These are phyloP conservation scores for Nanorana parkeri DNA, from an alignment of 2,113 vertebrate genomes.

Conservation along the genomic window DNA sequence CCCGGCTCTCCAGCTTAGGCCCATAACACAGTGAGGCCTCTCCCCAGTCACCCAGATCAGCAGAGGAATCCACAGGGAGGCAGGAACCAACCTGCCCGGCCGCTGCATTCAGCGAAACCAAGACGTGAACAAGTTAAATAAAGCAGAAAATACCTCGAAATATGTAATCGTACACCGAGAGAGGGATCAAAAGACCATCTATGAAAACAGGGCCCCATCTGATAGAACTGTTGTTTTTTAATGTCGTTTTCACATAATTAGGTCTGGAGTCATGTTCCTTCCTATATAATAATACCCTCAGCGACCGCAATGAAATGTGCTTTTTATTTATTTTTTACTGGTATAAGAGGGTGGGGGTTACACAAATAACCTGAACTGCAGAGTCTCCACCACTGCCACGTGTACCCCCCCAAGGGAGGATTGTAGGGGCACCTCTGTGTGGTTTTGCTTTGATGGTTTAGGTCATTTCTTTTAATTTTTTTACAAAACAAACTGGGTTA, in stretches of 20 bases:
- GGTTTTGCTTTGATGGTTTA: too few relatives aligned
- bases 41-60: background rate
- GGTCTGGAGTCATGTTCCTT: constrained; percentile 5
- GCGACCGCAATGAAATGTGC: background rate
- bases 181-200: constrained; percentile 43
- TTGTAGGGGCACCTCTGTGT: too few relatives aligned
- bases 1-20: background rate
- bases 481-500: too few relatives aligned
- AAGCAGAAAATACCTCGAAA: constrained; percentile 49
- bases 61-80: background rate
- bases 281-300: background rate
- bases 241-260: constrained; percentile 19
- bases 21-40: constrained; percentile 2
- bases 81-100: constrained; percentile 42
- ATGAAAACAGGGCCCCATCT: constrained; percentile 44
- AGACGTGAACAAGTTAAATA: constrained; percentile 39
- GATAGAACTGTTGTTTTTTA: constrained; percentile 24
- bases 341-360: background rate
- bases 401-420: too few relatives aligned
- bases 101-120: constrained; percentile 15
- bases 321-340: background rate
- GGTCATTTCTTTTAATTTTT: too few relatives aligned
- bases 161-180: constrained; percentile 36
- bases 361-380: background rate
- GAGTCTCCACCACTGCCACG: too few relatives aligned